Conservation (phyloP, 2,797 vertebrate genomes). For the Garrulus glandarius region DNA sequence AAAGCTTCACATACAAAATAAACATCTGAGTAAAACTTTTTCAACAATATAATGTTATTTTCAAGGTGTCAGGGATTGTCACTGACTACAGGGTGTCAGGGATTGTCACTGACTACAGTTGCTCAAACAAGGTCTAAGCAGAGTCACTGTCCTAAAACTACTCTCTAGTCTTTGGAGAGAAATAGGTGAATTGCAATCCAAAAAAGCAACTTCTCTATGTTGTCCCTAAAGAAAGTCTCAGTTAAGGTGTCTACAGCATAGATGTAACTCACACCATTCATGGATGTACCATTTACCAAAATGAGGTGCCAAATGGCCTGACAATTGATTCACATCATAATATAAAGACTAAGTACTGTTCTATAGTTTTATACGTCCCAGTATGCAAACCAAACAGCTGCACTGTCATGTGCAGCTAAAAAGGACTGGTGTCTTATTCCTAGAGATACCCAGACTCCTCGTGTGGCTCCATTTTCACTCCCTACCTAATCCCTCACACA, state of each 20-base stretch:
- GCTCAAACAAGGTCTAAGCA: neutral
- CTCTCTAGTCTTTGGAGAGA: neutral
- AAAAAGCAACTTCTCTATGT: neutral
- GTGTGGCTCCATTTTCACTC: neutral
- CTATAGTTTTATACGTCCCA: neutral
- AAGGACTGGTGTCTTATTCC: neutral
- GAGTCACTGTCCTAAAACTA: neutral
- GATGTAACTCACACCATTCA: neutral
- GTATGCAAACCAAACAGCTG: neutral
- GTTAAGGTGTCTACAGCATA: neutral
- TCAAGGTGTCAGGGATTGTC: neutral
- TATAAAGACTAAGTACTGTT: neutral
- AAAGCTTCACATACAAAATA: neutral
- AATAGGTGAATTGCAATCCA: neutral
- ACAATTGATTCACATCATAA: neutral
- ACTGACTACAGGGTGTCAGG: neutral
- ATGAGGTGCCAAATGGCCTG: neutral
- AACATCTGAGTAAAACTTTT: neutral
- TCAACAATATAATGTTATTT: neutral
- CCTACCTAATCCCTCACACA: neutral
- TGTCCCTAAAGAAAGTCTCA: neutral
- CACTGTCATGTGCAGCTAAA: neutral
- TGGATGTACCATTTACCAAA: neutral
- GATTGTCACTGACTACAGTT: neutral
- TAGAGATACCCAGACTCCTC: neutral